Base-by-base conservation (phyloP, 2,888 invertebrate species). In the Macrosiphum euphorbiae region DNA sequence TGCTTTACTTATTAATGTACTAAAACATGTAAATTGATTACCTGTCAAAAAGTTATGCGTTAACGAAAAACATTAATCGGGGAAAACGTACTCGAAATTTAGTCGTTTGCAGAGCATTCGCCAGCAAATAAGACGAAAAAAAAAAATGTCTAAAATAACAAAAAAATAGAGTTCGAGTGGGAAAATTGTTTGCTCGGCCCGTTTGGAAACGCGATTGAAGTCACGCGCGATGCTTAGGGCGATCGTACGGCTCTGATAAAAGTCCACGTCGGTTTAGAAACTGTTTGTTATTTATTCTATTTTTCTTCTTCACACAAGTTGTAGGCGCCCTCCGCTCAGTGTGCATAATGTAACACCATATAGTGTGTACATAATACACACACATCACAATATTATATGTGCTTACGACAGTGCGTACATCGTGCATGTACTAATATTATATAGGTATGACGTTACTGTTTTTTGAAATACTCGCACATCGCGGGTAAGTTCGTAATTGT, bases 1-100 rank as follows among this genome's bases (percentile, higher is more conserved):
- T 87, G 61, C 87, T 92, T 92, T 92, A 35, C 92, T 87, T 92
- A 87, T 92, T 92, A 61, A 92, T 58, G 61, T 61, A 35, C n/a
- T n/a, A 61, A 35, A 87, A 92, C 44, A 87, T 92, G 92, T 50
- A 61, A 92, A 87, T 92, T 35, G 86, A 61, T 47, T 35, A 67
- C 24, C 55, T 58, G 35, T 26, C 85, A 20, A 55, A 91, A 55
- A 35, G n/a, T 58, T 85, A 50, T 41, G 44, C 28, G 55, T 55
- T 58, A 41, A 52, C 20, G 52, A 28, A 84, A 52, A 91, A 91
- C 84, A 55, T 84, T 85, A 55, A 85, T 91, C 91, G 55, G 84
- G 52, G 28, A 84, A 41, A 84, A 24, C 47, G 28, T 47, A n/a
- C 47, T 86, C 55, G 86, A 44, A 47, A 47, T 58, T 85, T 50